Evolutionary conservation across 1,140 invertebrate species (phyloP).

Genomic region (Hydropsyche tenuis): DNA sequence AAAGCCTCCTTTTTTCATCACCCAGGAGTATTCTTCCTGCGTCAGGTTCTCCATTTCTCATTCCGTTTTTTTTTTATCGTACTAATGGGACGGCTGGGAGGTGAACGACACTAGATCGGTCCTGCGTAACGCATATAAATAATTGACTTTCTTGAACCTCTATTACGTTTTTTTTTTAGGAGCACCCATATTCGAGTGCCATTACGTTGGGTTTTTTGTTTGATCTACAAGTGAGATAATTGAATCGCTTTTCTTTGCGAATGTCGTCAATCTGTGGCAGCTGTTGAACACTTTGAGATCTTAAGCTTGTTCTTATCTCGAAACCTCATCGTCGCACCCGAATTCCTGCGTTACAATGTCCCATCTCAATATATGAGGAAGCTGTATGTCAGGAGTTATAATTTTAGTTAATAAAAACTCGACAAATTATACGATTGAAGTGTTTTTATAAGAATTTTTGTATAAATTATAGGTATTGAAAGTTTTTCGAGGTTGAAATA

Average conservation of each 20-base stretch:
- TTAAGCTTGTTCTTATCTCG: conserved; percentile 26
- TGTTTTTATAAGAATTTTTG: neutral
- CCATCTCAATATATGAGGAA: conserved; percentile 8
- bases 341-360: conserved; percentile 10
- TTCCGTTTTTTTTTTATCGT: neutral
- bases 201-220: neutral
- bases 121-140: too few relatives aligned
- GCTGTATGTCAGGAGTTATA: neutral
- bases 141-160: too few relatives aligned
- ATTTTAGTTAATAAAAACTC: neutral
- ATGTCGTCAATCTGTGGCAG: conserved; percentile 25
- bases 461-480: too few relatives aligned
- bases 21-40: conserved; percentile 7
- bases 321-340: conserved; percentile 20
- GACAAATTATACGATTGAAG: neutral
- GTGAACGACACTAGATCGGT: conserved; percentile 8
- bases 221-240: neutral
- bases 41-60: neutral
- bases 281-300: conserved; percentile 28
- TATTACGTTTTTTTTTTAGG: too few relatives aligned
- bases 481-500: too few relatives aligned
- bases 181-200: neutral
- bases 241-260: neutral
- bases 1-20: conserved; percentile 16
- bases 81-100: neutral